Conservation (phyloP, 2,888 invertebrate species). For the Hypomecis punctinalis region DNA sequence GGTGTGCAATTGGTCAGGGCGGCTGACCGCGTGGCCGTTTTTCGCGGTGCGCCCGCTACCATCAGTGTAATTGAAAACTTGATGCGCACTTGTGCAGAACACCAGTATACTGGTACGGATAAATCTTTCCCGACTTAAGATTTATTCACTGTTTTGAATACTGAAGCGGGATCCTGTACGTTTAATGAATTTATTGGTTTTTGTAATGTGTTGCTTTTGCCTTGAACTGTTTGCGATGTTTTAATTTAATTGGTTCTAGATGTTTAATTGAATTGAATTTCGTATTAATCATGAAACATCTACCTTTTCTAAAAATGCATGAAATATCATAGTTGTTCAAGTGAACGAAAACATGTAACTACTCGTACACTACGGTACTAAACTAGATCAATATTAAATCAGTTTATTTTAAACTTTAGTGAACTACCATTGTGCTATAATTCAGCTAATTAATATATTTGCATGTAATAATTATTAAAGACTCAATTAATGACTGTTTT, state of each 20-base stretch:
- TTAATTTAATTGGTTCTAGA: slow-evolving; percentile 5
- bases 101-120: slow-evolving; percentile 76
- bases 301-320: no score
- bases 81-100: slow-evolving; percentile 80
- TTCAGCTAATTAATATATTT: no score
- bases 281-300: no score
- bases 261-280: neutral
- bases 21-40: slow-evolving; percentile 75
- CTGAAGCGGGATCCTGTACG: slow-evolving; percentile 22
- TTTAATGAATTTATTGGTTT: slow-evolving; percentile 25
- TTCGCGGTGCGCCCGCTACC: slow-evolving; percentile 75
- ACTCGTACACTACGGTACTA: no score
- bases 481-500: no score
- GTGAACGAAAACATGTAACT: no score
- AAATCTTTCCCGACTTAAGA: slow-evolving; percentile 65
- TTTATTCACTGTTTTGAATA: slow-evolving; percentile 44
- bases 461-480: no score
- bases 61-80: slow-evolving; percentile 84
- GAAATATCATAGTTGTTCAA: no score
- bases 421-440: neutral
- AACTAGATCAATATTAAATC: no score
- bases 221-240: slow-evolving; percentile 10
- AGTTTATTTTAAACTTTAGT: neutral
- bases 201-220: slow-evolving; percentile 5
- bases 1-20: slow-evolving; percentile 74